Conservation (phyloP, 2,113 vertebrate species). For the Phoxinus phoxinus region DNA sequence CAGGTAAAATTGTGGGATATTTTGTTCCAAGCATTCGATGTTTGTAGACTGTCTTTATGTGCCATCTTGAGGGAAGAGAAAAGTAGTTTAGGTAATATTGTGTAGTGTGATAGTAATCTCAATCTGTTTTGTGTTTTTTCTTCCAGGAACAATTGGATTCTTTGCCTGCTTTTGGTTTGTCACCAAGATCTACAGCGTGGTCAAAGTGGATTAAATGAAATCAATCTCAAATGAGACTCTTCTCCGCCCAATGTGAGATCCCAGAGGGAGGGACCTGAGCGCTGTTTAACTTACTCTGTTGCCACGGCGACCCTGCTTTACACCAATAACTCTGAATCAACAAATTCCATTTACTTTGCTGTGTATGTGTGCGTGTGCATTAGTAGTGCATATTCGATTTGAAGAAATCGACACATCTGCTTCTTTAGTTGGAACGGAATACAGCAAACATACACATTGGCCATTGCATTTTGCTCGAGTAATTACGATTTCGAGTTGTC, state of each 20-base stretch:
- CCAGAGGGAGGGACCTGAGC: background rate
- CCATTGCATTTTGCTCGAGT: background rate
- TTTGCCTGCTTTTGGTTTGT: slow-evolving; percentile 99
- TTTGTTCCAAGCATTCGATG: background rate
- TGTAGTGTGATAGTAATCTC: background rate
- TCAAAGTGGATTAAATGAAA: slow-evolving; percentile 90
- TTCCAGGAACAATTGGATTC: slow-evolving; percentile 95
- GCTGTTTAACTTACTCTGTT: slow-evolving; percentile 19
- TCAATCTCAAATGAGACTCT: slow-evolving; percentile 16
- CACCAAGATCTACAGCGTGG: slow-evolving; percentile 99
- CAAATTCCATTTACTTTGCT: slow-evolving; percentile 48
- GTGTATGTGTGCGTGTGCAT: slow-evolving; percentile 4
- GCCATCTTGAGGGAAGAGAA: background rate
- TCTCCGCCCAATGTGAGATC: background rate
- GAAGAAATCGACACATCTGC: slow-evolving; percentile 16
- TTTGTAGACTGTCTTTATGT: background rate
- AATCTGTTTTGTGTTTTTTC: slow-evolving; percentile 6
- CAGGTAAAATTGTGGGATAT: background rate
- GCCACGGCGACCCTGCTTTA: slow-evolving; percentile 11
- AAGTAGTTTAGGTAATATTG: background rate
- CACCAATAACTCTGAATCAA: slow-evolving; percentile 39
- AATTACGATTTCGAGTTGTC: slow-evolving; percentile 18
- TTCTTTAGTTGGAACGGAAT: slow-evolving; percentile 6
- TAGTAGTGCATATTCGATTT: slow-evolving; percentile 31
- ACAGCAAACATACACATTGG: background rate